Base-by-base conservation (phyloP, 2,113 vertebrate species). In the Chitala chitala region DNA sequence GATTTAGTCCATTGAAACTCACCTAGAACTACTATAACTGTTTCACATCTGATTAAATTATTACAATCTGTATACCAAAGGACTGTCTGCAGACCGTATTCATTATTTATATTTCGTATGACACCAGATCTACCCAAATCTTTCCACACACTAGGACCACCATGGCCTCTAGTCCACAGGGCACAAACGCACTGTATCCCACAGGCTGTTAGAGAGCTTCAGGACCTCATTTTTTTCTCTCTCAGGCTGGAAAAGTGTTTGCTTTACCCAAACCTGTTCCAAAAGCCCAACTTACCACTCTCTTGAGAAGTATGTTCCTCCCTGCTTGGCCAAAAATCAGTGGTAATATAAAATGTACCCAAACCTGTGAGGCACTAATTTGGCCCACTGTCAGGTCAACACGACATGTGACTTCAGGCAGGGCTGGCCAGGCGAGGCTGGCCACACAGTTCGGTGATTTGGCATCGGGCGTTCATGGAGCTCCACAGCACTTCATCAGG, bases 241-340 rank as follows among this genome's bases (percentile, higher is more conserved):
- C 50, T 65, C 72, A 54, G 38, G 33, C 66, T 33, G 26, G 15
- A 51, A 50, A 76, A 64, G 33, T 40, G 71, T 73, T 77, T 69
- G 36, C 56, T 73, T 77, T 54, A 70, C 42, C 26, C 15, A 58
- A 38, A 33, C 53, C 51, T 36, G 17, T 42, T 71, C 12, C 66
- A 24, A 69, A 44, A 72, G 29, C 13, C 51, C 17, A 71, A 55
- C 69, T 64, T 58, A 66, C 59, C 22, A 64, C 69, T 42, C 50
- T 72, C 75, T 69, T 38, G 26, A 69, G 70, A 36, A 77, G 70
- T 20, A 48, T 50, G n/a, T 13, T 42, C 46, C 33, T 64, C 31
- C 20, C 58, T 44, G 58, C 33, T 74, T 77, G 72, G 65, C 66
- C 13, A 36, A 26, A n/a, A 38, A n/a, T 2, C 31, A 6, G 44